Evolutionary conservation across 2,888 invertebrate genomes (phyloP).

Genomic region (Hirtodrosophila trivittata): DNA sequence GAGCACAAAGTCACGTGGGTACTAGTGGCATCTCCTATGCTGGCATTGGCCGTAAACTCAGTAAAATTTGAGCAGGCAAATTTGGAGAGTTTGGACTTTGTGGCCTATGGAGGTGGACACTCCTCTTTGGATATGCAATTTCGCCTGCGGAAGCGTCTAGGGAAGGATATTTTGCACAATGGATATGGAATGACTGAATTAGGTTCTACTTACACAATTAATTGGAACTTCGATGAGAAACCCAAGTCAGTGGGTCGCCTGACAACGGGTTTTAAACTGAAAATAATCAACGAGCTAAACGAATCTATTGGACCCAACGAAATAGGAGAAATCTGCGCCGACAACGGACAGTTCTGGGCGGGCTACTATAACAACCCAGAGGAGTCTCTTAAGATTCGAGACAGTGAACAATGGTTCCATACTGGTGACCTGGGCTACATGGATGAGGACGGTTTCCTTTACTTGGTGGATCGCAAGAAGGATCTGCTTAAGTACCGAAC

Average conservation of each 20-base stretch:
- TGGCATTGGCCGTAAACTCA: slow-evolving; percentile 62
- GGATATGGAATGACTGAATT: slow-evolving; percentile 60
- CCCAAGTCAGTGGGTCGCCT: slow-evolving; percentile 61
- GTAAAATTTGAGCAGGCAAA: slow-evolving; percentile 41
- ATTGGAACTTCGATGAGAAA: slow-evolving; percentile 42
- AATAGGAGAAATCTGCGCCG: slow-evolving; percentile 69
- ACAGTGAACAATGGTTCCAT: slow-evolving; percentile 14
- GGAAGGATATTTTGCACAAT: slow-evolving; percentile 35
- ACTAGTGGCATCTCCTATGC: slow-evolving; percentile 35
- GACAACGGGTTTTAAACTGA: slow-evolving; percentile 39
- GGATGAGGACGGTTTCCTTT: slow-evolving; percentile 70
- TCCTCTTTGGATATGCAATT: slow-evolving; percentile 8
- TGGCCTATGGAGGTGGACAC: too few relatives aligned
- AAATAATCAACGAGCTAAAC: slow-evolving; percentile 64
- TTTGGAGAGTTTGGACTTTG: slow-evolving; percentile 26
- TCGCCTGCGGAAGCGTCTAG: slow-evolving; percentile 40
- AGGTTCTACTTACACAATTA: slow-evolving; percentile 21
- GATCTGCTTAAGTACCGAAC: slow-evolving; percentile 77
- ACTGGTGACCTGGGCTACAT: slow-evolving; percentile 80
- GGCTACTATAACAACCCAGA: slow-evolving; percentile 71
- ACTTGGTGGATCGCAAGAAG: slow-evolving; percentile 72
- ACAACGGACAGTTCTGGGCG: slow-evolving; percentile 48
- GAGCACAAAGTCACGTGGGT: slow-evolving; percentile 53
- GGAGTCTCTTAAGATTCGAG: slow-evolving; percentile 20
- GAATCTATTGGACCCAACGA: slow-evolving; percentile 51